Evolutionary conservation across 2,113 vertebrate genomes (phyloP).

Genomic region (Carassius gibelio): DNA sequence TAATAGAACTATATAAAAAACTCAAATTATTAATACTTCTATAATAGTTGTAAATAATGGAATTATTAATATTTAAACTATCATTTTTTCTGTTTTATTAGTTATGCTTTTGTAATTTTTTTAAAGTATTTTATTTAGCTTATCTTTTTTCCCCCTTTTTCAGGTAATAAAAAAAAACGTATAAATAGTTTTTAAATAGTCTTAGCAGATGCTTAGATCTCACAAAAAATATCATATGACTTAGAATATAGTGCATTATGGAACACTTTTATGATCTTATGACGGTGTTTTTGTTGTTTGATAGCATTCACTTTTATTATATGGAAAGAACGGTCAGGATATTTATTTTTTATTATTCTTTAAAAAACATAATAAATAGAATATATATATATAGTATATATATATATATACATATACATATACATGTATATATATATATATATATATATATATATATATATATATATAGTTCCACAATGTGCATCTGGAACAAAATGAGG

Average conservation of each 20-base stretch:
- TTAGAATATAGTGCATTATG: neutral
- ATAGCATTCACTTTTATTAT: neutral
- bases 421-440: too few relatives aligned
- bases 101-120: neutral
- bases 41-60: too few relatives aligned
- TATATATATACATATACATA: too few relatives aligned
- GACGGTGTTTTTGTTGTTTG: neutral
- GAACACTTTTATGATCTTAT: neutral
- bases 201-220: neutral
- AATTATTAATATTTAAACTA: neutral
- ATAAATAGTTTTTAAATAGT: neutral
- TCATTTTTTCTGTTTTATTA: neutral
- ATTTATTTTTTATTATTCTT: too few relatives aligned
- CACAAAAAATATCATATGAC: neutral
- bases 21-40: too few relatives aligned
- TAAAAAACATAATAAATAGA: too few relatives aligned
- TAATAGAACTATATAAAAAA: too few relatives aligned
- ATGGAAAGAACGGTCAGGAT: neutral
- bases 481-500: neutral
- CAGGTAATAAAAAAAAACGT: neutral
- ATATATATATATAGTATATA: too few relatives aligned
- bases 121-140: neutral
- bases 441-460: too few relatives aligned
- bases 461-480: neutral
- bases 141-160: neutral